Evolutionary conservation across 2,113 vertebrate species (phyloP).

Genomic region (Nannospalax galili): DNA sequence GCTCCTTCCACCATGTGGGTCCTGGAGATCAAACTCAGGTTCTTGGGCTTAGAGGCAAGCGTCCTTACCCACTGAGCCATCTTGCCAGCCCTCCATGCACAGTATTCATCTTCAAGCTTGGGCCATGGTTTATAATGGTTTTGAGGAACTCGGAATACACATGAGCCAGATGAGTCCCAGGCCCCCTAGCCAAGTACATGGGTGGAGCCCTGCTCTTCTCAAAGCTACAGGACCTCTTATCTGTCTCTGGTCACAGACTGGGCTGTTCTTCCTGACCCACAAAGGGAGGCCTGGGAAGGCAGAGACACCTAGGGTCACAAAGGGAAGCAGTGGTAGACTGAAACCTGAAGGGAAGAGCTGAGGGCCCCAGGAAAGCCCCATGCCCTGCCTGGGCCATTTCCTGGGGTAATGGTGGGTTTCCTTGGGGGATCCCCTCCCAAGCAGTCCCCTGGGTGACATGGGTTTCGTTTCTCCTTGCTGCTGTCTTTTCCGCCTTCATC

Average conservation of each 20-base stretch:
- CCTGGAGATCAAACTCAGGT: neutral
- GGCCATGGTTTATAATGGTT: neutral
- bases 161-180: neutral
- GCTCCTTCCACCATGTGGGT: too few species aligned
- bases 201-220: neutral
- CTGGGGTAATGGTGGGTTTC: constrained; percentile 27
- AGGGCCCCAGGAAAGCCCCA: constrained; percentile 12
- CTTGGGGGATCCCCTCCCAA: neutral
- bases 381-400: neutral
- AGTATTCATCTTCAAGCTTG: neutral
- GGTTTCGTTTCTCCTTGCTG: neutral
- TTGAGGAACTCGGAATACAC: neutral
- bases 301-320: neutral
- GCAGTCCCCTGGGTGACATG: neutral
- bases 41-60: neutral
- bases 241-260: neutral
- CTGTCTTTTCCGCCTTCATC: neutral
- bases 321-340: neutral
- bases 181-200: neutral
- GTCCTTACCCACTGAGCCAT: neutral
- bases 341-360: neutral
- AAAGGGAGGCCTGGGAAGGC: neutral
- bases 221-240: neutral
- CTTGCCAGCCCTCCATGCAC: neutral
- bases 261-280: neutral